Evolutionary conservation across 2,888 invertebrate genomes (phyloP), one percentile per base, ranked within the genome.

Genomic region (Calameuta idolon): DNA sequence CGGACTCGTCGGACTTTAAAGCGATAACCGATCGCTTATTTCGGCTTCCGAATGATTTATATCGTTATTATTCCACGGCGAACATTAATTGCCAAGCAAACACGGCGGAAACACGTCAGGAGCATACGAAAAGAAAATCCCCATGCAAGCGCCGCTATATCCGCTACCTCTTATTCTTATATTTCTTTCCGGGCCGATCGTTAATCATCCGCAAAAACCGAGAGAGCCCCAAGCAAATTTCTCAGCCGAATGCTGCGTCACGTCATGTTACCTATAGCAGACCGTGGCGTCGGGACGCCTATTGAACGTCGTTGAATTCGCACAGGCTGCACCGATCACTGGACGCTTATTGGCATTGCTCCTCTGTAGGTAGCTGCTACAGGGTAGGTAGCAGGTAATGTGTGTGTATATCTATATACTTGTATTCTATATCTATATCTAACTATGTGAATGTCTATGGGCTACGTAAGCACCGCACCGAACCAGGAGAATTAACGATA

Each of bases 41-140:
- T 55, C 55, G 23, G 71, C 71, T 31, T 33, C 75, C 80, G 81
- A 85, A 85, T 88, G 89, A 89, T 88, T 87, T 86, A 88, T 87
- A 84, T 81, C 84, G 85, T 85, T 86, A 87, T 88, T 87, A 86
- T 86, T 86, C 85, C 81, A 75, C 34, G 79, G 83, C 77, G 83
- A 86, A 87, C 88, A 90, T 89, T 90, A 90, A 89, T 90, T 89
- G 89, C 86, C 86, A 83, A 84, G 82, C 85, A 89, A 89, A 86
- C 87, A 88, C 84, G 83, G 87, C 84, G 89, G 89, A 90, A 90
- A 90, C 84, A 88, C 81, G 90, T 90, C 90, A 89, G 86, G 82
- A 83, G 82, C 88, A 88, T 85, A 84, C 85, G 86, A 86, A 85
- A 87, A 84, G 83, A 84, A 84, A 87, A 85, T 86, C 82, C 82